Percentiles rank a stretch among this genome's conserved stretches.
These are phyloP conservation scores for Archips crataeganus DNA, from an alignment of 2,888 invertebrate genomes.

Conservation along the genomic window DNA sequence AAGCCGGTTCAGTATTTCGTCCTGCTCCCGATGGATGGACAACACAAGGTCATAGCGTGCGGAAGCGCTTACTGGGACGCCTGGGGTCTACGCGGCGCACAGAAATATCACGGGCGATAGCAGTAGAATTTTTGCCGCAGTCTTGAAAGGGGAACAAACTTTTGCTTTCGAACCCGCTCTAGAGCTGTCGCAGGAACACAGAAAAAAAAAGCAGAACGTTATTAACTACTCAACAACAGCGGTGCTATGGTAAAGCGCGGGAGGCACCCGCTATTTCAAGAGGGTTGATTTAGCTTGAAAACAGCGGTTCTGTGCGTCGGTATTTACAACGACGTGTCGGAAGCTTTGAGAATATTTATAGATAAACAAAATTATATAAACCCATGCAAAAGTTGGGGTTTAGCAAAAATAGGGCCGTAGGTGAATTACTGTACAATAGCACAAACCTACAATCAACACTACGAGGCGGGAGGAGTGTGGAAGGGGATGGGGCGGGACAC, in stretches of 20 bases:
- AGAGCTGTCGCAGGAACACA: conserved; percentile 84
- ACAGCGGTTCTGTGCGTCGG: conserved; percentile 57
- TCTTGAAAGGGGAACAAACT: conserved; percentile 91
- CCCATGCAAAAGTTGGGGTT: conserved; percentile 79
- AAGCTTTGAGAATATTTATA: conserved; percentile 55
- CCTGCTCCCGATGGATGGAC: conserved; percentile 51
- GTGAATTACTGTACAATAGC: conserved; percentile 59
- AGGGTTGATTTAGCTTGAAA: conserved; percentile 82
- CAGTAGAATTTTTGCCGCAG: conserved; percentile 90
- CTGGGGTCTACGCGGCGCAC: conserved; percentile 87
- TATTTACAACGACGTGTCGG: conserved; percentile 56
- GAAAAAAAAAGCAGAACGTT: conserved; percentile 74
- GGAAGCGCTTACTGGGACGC: conserved; percentile 75
- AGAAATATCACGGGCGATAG: conserved; percentile 92
- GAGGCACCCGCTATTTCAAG: conserved; percentile 81
- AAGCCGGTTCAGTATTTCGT: conserved; percentile 34
- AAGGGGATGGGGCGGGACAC: conserved; percentile 51
- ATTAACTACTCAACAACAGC: conserved; percentile 57
- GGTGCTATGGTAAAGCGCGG: conserved; percentile 59
- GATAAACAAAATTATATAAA: conserved; percentile 58
- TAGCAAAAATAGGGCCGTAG: conserved; percentile 67
- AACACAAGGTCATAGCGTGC: conserved; percentile 75
- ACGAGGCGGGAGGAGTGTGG: conserved; percentile 50
- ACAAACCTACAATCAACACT: conserved; percentile 62
- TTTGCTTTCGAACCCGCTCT: conserved; percentile 87